These are phyloP conservation scores for Parotia lawesii DNA, from an alignment of 2,113 vertebrate genomes.

Conservation along the genomic window DNA sequence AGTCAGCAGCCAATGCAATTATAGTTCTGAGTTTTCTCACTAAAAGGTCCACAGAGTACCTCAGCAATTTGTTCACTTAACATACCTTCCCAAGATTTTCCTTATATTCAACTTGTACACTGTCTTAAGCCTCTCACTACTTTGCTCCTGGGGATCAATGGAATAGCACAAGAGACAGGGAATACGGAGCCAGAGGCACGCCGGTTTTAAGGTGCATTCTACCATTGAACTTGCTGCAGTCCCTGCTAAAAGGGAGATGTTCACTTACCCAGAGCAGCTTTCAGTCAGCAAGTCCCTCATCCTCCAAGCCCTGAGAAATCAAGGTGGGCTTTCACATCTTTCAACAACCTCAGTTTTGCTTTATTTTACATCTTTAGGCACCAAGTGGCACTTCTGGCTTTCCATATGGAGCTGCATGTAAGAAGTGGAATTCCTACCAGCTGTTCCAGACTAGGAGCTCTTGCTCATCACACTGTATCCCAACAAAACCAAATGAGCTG, in stretches of 20 bases:
- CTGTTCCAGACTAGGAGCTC: background rate
- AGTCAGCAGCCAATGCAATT: background rate
- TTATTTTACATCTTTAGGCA: background rate
- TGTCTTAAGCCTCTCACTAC: background rate
- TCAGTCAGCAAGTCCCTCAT: background rate
- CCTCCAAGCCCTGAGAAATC: background rate
- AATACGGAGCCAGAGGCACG: accelerated
- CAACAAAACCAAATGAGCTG: background rate
- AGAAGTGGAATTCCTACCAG: background rate
- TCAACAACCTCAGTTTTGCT: background rate
- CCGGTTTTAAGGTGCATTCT: background rate
- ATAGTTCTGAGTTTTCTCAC: background rate
- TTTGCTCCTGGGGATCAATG: background rate
- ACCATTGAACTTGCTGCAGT: background rate
- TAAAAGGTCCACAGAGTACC: background rate
- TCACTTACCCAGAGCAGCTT: background rate
- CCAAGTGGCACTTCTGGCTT: background rate
- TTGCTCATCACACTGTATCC: background rate
- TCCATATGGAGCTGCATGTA: background rate
- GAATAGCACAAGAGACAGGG: background rate
- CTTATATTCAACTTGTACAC: background rate
- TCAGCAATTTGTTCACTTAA: background rate
- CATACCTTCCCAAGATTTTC: background rate
- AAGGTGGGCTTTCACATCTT: background rate
- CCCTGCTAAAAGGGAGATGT: background rate